phyloP scores from a whole-genome alignment of 2,113 vertebrate species.

The Ginglymostoma cirratum region DNA sequence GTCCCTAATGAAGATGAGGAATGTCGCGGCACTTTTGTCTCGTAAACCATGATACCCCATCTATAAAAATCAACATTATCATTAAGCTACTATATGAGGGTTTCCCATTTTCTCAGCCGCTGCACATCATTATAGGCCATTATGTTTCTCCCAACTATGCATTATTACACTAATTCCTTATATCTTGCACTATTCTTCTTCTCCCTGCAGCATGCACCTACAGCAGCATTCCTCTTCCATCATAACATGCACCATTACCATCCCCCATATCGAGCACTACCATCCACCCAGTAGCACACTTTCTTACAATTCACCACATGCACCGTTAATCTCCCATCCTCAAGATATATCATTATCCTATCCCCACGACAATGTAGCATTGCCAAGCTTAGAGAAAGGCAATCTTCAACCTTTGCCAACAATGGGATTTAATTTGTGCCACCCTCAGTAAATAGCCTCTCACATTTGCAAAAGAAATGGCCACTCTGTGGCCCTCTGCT shows the following conservation, averaged over 20 bases:
- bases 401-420: not conserved
- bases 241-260: not conserved
- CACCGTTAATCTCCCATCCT: not conserved
- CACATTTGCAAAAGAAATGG: not conserved
- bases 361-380: not conserved
- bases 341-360: too few species aligned
- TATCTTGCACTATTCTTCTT: not conserved
- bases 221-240: not conserved
- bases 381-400: not conserved
- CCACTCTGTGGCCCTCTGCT: not conserved
- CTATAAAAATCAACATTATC: constrained; percentile 49
- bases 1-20: constrained; percentile 68
- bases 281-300: too few species aligned
- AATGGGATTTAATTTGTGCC: not conserved
- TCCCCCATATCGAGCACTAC: not conserved
- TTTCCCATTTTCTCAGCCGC: not conserved
- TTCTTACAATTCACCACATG: not conserved
- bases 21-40: constrained; percentile 84
- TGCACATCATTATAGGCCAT: not conserved
- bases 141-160: not conserved
- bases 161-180: not conserved
- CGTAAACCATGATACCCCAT: constrained; percentile 97
- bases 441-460: not conserved
- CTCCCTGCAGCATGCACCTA: not conserved
- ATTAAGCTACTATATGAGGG: not conserved